Percentiles rank a stretch among this genome's conserved stretches.
phyloP scores from a whole-genome alignment of 2,888 invertebrate species.

The Quadroppia sp. region DNA sequence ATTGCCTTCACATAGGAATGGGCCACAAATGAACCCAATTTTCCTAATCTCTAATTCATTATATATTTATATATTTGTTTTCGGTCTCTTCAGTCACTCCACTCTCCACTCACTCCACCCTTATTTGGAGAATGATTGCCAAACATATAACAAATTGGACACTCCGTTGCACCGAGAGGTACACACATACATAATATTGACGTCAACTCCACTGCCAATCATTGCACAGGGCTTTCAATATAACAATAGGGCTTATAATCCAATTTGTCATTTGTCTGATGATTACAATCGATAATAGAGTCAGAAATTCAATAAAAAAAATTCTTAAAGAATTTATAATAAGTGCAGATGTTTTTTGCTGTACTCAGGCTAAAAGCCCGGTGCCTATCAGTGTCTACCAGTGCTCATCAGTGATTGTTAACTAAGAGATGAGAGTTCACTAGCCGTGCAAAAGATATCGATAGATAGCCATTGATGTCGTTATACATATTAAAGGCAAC shows the following conservation, averaged over 20 bases:
- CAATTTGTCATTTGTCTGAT: slow-evolving; percentile 10
- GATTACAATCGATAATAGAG: slow-evolving; percentile 14
- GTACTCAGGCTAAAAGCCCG: too few species aligned
- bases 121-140: background rate
- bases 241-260: slow-evolving; percentile 29
- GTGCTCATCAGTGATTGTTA: too few species aligned
- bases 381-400: too few species aligned
- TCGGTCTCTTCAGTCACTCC: background rate
- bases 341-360: slow-evolving; percentile 18
- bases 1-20: background rate
- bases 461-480: too few species aligned
- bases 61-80: background rate
- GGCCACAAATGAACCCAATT: background rate
- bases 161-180: background rate
- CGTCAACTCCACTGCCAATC: background rate
- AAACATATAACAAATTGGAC: background rate
- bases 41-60: slow-evolving; percentile 1
- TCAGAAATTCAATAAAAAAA: slow-evolving; percentile 1
- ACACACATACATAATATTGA: background rate
- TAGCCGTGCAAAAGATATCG: background rate
- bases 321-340: slow-evolving; percentile 24
- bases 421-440: slow-evolving; percentile 1
- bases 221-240: background rate
- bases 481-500: too few species aligned
- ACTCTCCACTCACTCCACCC: slow-evolving; percentile 28